phyloP scores from a whole-genome alignment of 2,888 invertebrate species.

The Dysmachus trigonus region DNA sequence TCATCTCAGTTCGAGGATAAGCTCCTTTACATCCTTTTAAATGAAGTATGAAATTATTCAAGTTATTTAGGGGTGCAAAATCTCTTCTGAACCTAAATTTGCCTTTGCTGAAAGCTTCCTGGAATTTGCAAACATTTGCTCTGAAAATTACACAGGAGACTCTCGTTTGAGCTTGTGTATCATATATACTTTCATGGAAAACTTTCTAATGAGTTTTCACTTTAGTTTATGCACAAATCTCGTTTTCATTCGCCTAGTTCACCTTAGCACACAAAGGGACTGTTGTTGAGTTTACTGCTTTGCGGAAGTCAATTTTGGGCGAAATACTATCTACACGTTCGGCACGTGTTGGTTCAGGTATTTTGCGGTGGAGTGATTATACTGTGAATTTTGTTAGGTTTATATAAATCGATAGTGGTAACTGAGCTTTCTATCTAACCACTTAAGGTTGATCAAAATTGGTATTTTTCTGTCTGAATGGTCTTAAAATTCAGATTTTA shows the following conservation, averaged over 20 bases:
- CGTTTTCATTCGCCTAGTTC: background rate
- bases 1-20: background rate
- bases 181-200: background rate
- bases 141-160: background rate
- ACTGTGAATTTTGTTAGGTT: background rate
- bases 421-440: background rate
- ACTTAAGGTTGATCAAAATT: too few relatives aligned
- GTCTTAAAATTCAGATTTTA: too few relatives aligned
- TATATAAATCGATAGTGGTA: background rate
- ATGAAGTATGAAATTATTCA: background rate
- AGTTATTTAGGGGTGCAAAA: background rate
- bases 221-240: background rate
- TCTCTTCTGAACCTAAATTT: background rate
- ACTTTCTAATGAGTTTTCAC: background rate
- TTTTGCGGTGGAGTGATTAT: background rate
- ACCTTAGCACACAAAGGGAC: background rate
- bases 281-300: background rate
- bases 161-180: background rate
- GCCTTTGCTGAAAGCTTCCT: background rate
- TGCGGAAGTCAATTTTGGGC: background rate
- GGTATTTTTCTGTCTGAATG: too few relatives aligned
- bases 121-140: background rate
- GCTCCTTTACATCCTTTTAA: background rate
- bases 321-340: background rate
- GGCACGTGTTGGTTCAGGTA: background rate